Base-by-base conservation (phyloP, 2,113 vertebrate genomes). In the Bungarus multicinctus region DNA sequence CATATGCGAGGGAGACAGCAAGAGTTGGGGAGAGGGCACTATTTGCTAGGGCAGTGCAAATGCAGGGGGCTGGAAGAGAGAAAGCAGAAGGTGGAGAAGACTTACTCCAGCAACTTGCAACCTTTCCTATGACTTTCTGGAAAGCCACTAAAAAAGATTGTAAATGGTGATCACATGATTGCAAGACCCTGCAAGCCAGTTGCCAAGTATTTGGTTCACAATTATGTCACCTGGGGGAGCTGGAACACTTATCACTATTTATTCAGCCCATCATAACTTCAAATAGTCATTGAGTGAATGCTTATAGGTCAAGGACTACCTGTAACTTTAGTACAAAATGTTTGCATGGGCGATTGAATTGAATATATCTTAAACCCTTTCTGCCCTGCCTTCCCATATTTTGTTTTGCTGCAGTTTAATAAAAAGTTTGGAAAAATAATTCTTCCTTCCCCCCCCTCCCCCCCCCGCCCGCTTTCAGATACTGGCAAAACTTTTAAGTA, bases 401-500 rank as follows among this genome's bases (percentile, higher is more conserved):
- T 39, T 74, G 34, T 50, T 53, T 43, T 20, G 52, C 54, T 60
- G 30, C 11, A 88, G 12, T 30, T 50, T 50, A 50, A 50, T 50
- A 50, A 50, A 50, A 50, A 50, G 89, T 25, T 64, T 93, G 93
- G 88, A 90, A 60, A 47, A 50, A 64, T 90, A 92, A 94, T 91
- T 22, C 25, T 30, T 93, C 25, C 50, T 90, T 3, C n/a, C n/a
- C n/a, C n/a, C 47, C 30, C n/a, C 93, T 4, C 53, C 16, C 5
- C 95, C 93, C 9, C 91, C 94, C 90, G n/a, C n/a, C n/a, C n/a
- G n/a, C 3, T 9, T 91, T 43, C 34, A 88, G 25, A 45, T 55
- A 55, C 58, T 86, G 23, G 27, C 10, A 90, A 6, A 87, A 53
- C 52, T 50, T 88, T 94, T n/a, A 39, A 91, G 39, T 91, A 93